Base-by-base conservation (phyloP, 53 echinoderm and acorn worm genomes). In the Apostichopus leukothele region DNA sequence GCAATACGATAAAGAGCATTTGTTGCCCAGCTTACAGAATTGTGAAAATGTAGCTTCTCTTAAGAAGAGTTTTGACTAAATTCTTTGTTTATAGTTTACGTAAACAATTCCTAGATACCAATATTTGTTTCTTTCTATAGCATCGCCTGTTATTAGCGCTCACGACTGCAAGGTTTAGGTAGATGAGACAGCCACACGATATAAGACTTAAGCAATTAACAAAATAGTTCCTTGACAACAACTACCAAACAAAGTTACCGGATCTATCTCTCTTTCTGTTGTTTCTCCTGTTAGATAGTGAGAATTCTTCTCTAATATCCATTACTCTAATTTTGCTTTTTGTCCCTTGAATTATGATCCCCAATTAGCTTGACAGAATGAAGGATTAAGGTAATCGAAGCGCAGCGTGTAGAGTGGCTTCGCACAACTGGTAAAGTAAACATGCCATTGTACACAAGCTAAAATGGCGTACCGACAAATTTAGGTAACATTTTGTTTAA, bases 351-450 rank as follows among this genome's bases (percentile, higher is more conserved):
- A 13, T 76, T 76, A 53, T 26, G 54, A 52, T 79, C 52, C 53
- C 20, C 20, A 79, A 79, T 79, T 79, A 54, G 79, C 27, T 52
- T 79, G 79, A 79, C 79, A 79, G 79, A 18, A 79, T 53, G 54
- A 79, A 79, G 79, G 79, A 79, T 79, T 79, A 79, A 52, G 4
- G 79, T 53, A 79, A 79, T 79, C 14, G 27, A 54, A 79, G 54
- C 79, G 20, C 14, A 79, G 51, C 52, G 14, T 19, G 52, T 52
- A n/a, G 79, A 79, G 27, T 53, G 79, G 51, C 54, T 79, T 79
- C 16, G 16, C 71, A 71, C 71, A 71, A 71, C 71, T 71, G 71
- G 71, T 71, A 71, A 68, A n/a, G 71, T 71, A 71, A 71, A 71
- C 71, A 71, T 71, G 71, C 14, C 20, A n/a, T 16, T 63, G 71